Percentiles rank a stretch among this genome's conserved stretches.
Evolutionary conservation across 2,888 invertebrate species (phyloP).

Genomic region (Polietes domitor): DNA sequence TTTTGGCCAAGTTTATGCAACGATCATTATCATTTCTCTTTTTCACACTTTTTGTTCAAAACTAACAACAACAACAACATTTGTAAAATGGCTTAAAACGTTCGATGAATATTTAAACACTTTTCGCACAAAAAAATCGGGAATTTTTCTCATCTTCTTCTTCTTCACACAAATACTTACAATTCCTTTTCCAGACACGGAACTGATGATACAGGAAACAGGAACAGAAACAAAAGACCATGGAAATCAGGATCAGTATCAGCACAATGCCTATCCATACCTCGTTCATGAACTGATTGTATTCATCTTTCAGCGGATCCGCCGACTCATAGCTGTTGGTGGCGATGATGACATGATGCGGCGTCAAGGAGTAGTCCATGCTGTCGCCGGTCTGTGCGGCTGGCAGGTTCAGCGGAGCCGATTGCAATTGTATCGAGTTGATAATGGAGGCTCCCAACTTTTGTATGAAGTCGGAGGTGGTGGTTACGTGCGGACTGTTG

Average conservation of each 20-base stretch:
- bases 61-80: constrained; percentile 14
- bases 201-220: constrained; percentile 85
- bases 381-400: background rate
- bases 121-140: background rate
- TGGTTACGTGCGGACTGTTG: background rate
- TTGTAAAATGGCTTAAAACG: background rate
- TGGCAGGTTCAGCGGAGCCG: constrained; percentile 33
- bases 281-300: constrained; percentile 84
- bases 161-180: constrained; percentile 81
- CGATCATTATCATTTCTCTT: constrained; percentile 14
- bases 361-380: constrained; percentile 73
- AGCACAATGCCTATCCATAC: constrained; percentile 85
- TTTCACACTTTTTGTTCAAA: background rate
- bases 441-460: constrained; percentile 77
- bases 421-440: constrained; percentile 75
- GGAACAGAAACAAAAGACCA: constrained; percentile 85
- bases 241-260: constrained; percentile 83
- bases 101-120: constrained; percentile 12
- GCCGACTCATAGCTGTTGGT: constrained; percentile 70
- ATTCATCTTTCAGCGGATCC: constrained; percentile 80
- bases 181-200: constrained; percentile 84
- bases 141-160: background rate
- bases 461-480: constrained; percentile 75
- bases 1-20: constrained; percentile 25
- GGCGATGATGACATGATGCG: constrained; percentile 76